A percentile compares a stretch with the other conserved stretches of the same genome.
Conservation (phyloP, 2,113 vertebrate genomes). For the Phalacrocorax brasilianus region DNA sequence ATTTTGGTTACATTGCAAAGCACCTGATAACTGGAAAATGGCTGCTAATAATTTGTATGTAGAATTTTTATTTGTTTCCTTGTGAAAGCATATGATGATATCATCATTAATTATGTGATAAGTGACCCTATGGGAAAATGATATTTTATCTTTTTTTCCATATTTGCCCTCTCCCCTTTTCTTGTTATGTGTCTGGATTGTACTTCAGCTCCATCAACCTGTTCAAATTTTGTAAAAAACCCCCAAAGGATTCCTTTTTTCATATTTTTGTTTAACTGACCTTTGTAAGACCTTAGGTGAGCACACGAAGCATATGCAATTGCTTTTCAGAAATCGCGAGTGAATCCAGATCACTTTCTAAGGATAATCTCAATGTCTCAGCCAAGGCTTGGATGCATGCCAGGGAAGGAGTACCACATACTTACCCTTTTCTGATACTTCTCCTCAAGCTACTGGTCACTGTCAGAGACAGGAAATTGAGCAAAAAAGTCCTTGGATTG, state of each 20-base stretch:
- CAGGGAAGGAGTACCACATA: background rate
- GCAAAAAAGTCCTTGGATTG: background rate
- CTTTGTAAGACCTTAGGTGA: background rate
- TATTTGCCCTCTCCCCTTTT: rapidly evolving
- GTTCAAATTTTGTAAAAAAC: background rate
- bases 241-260: background rate
- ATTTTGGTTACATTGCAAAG: background rate
- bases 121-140: background rate
- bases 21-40: background rate
- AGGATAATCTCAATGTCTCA: background rate
- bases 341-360: background rate
- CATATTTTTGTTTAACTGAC: background rate
- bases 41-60: background rate
- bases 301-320: background rate
- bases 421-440: background rate
- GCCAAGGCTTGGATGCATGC: background rate
- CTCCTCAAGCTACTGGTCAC: background rate
- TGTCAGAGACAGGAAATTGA: constrained; percentile 12
- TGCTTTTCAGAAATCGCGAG: background rate
- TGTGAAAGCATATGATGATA: background rate
- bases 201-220: background rate
- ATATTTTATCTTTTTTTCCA: background rate
- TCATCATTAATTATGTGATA: background rate
- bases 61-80: background rate
- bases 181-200: background rate